Evolutionary conservation across 2,113 vertebrate species (phyloP).

Genomic region (Poeciliopsis turrubarensis): DNA sequence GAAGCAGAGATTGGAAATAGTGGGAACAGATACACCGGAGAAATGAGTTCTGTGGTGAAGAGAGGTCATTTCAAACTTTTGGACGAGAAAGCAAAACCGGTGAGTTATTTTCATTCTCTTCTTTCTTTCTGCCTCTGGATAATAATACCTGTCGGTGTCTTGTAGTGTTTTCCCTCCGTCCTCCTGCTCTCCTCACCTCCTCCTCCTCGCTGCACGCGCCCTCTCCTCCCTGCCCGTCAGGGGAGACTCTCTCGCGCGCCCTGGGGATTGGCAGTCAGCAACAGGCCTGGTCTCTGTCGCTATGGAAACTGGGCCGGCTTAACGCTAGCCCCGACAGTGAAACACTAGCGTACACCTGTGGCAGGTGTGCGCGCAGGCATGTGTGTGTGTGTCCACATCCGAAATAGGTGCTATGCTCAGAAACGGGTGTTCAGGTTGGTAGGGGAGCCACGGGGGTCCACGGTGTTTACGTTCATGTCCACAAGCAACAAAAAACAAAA

Average conservation of each 20-base stretch:
- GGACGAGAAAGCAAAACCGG: no score
- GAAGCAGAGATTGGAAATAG: neutral
- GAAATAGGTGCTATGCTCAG: constrained; percentile 6
- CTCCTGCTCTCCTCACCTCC: neutral
- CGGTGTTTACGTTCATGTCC: no score
- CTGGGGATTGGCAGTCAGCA: constrained; percentile 40
- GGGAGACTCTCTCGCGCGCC: constrained; percentile 47
- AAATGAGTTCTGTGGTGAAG: neutral
- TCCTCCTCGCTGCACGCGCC: neutral
- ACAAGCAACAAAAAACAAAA: no score
- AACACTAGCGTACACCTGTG: constrained; percentile 32
- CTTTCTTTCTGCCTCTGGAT: neutral
- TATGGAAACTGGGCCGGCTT: constrained; percentile 78
- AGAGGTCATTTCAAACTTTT: neutral
- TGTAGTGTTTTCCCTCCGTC: neutral
- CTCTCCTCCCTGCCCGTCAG: constrained; percentile 1
- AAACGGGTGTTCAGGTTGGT: constrained; percentile 31
- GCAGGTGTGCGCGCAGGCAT: constrained; percentile 37
- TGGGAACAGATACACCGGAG: neutral
- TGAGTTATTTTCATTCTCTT: neutral
- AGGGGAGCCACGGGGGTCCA: neutral
- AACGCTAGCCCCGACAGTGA: constrained; percentile 59
- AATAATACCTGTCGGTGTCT: neutral
- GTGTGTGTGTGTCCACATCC: constrained; percentile 4
- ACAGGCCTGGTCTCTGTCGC: constrained; percentile 50